Conservation (phyloP, 1,140 invertebrate genomes). For the Metopolophium dirhodum region DNA sequence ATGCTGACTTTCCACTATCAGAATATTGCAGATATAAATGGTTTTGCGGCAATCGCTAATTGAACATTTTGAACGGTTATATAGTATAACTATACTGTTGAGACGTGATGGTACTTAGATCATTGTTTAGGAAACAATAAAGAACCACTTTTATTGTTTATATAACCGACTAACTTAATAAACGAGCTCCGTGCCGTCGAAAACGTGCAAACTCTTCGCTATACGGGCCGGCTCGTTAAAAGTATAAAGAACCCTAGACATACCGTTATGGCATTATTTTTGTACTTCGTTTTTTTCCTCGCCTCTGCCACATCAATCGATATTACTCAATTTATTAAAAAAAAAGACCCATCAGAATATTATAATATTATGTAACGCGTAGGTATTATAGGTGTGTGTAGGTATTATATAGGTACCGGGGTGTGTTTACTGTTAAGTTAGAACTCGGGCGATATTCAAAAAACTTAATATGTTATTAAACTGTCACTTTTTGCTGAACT, state of each 20-base stretch:
- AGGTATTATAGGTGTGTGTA: no score
- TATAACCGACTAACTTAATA: slow-evolving; percentile 26
- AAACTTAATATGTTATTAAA: neutral
- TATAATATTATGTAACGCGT: neutral
- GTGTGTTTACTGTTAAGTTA: neutral
- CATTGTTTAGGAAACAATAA: slow-evolving; percentile 32
- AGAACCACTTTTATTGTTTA: slow-evolving; percentile 35
- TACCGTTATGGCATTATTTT: neutral
- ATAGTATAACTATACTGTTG: neutral
- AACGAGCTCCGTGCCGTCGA: neutral
- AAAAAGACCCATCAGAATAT: neutral
- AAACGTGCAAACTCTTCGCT: neutral
- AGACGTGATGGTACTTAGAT: neutral
- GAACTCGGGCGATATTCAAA: neutral
- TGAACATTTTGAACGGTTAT: slow-evolving; percentile 23
- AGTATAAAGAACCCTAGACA: slow-evolving; percentile 16
- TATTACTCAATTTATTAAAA: slow-evolving; percentile 40
- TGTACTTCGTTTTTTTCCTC: no score
- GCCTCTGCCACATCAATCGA: neutral
- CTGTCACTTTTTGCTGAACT: neutral
- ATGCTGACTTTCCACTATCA: neutral
- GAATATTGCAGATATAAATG: neutral
- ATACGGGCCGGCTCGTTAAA: neutral
- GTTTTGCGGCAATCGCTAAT: neutral
- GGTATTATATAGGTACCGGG: neutral